A percentile compares a stretch with the other conserved stretches of the same genome.
Evolutionary conservation across 1,140 invertebrate species (phyloP).

Genomic region (Drosophila ironensis): DNA sequence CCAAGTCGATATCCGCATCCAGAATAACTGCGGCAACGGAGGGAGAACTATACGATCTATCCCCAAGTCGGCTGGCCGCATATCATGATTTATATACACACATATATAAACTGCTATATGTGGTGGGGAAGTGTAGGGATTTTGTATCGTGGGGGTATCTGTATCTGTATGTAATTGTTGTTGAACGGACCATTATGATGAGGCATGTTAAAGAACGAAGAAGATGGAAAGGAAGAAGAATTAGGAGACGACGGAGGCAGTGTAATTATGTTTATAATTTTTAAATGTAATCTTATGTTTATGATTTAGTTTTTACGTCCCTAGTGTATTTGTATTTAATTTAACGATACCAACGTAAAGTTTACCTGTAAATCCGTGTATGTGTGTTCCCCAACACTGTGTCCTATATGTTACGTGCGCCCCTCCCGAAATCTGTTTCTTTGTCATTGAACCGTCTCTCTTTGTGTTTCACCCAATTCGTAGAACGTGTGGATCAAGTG

Average conservation of each 20-base stretch:
- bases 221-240: neutral
- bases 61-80: slow-evolving; percentile 23
- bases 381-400: neutral
- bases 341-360: slow-evolving; percentile 59
- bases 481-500: slow-evolving; percentile 5
- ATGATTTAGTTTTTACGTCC: slow-evolving; percentile 59
- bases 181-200: slow-evolving; percentile 4
- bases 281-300: slow-evolving; percentile 73
- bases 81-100: slow-evolving; percentile 49
- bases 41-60: neutral
- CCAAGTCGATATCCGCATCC: neutral
- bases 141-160: too few relatives aligned
- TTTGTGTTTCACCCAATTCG: slow-evolving; percentile 28
- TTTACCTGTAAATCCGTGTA: slow-evolving; percentile 30
- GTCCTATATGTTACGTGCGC: too few relatives aligned
- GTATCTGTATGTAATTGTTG: slow-evolving; percentile 27
- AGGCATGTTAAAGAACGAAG: neutral
- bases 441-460: slow-evolving; percentile 35
- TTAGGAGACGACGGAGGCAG: slow-evolving; percentile 37
- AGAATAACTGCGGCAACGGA: neutral
- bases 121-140: too few relatives aligned
- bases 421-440: neutral
- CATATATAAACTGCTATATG: slow-evolving; percentile 15
- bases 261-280: slow-evolving; percentile 80
- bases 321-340: slow-evolving; percentile 66